Percentiles rank a stretch among this genome's conserved stretches.
phyloP scores from a whole-genome alignment of 2,113 vertebrate genomes.

The Pimephales promelas region DNA sequence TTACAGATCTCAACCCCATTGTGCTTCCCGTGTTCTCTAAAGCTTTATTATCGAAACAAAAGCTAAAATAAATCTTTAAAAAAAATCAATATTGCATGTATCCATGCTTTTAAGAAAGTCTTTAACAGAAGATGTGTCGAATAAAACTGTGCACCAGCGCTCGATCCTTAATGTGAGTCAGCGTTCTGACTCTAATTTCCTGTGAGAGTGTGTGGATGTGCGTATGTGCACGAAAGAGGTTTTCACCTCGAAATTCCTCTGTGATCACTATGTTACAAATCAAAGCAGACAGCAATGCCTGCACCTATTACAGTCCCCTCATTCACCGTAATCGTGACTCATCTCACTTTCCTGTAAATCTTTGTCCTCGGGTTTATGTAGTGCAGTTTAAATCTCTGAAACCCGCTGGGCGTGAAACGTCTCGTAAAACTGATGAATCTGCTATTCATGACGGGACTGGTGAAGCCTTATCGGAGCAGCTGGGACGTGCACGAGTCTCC shows the following conservation, averaged over 20 bases:
- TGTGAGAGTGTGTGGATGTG: conserved; percentile 41
- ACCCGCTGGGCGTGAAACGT: conserved; percentile 17
- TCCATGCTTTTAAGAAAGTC: neutral
- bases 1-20: no score
- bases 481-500: neutral
- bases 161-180: conserved; percentile 36
- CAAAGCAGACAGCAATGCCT: conserved; percentile 35
- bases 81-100: neutral
- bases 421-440: conserved; percentile 41
- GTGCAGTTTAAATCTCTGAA: conserved; percentile 31
- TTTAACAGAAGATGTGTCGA: no score
- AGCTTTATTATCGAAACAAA: neutral
- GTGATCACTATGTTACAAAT: conserved; percentile 31
- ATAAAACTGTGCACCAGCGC: neutral
- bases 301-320: conserved; percentile 21
- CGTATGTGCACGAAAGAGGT: neutral
- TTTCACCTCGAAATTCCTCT: conserved; percentile 12
- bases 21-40: no score
- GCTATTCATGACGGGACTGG: conserved; percentile 34
- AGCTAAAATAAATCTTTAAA: neutral
- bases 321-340: conserved; percentile 19
- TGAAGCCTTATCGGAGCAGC: neutral
- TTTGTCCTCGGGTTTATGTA: conserved; percentile 29
- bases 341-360: conserved; percentile 34
- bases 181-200: conserved; percentile 33